Evolutionary conservation across 2,888 invertebrate genomes (phyloP).

Genomic region (Lasiommata megera): DNA sequence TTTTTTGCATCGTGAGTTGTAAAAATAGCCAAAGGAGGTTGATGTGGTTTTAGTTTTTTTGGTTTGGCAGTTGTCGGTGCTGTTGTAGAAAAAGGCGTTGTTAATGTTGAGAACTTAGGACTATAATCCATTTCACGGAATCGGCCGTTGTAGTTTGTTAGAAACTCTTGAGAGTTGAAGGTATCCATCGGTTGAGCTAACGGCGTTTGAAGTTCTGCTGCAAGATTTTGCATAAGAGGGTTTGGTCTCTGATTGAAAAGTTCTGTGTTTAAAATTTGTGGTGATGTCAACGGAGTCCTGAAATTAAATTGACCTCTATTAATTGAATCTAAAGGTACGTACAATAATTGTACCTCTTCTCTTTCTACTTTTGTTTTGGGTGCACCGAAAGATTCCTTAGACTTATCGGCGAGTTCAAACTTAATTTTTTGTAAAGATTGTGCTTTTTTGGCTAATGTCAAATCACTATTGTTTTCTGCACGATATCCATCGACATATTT

Average conservation of each 20-base stretch:
- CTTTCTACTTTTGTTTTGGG: constrained; percentile 62
- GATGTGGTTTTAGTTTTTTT: constrained; percentile 87
- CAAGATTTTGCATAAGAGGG: constrained; percentile 45
- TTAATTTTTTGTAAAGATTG: constrained; percentile 68
- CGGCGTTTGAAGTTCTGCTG: constrained; percentile 52
- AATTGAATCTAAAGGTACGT: constrained; percentile 90
- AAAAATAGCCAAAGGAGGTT: constrained; percentile 92
- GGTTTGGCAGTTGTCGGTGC: constrained; percentile 70
- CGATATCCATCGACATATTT: constrained; percentile 71
- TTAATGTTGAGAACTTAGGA: constrained; percentile 61
- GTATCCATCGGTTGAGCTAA: constrained; percentile 47
- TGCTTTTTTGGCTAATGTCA: constrained; percentile 48
- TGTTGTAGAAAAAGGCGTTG: constrained; percentile 63
- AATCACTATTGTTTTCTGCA: constrained; percentile 55
- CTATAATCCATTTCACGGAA: constrained; percentile 53
- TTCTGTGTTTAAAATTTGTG: constrained; percentile 56
- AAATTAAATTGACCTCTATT: constrained; percentile 75
- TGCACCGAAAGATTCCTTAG: constrained; percentile 46
- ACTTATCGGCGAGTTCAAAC: constrained; percentile 57
- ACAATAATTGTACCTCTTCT: constrained; percentile 89
- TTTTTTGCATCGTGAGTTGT: constrained; percentile 79
- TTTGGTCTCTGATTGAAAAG: constrained; percentile 54
- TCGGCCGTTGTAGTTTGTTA: constrained; percentile 58
- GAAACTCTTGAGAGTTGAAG: constrained; percentile 51
- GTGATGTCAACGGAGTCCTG: constrained; percentile 49